Base-by-base conservation (phyloP, 2,113 vertebrate species). In the Dipodomys stephensi region DNA sequence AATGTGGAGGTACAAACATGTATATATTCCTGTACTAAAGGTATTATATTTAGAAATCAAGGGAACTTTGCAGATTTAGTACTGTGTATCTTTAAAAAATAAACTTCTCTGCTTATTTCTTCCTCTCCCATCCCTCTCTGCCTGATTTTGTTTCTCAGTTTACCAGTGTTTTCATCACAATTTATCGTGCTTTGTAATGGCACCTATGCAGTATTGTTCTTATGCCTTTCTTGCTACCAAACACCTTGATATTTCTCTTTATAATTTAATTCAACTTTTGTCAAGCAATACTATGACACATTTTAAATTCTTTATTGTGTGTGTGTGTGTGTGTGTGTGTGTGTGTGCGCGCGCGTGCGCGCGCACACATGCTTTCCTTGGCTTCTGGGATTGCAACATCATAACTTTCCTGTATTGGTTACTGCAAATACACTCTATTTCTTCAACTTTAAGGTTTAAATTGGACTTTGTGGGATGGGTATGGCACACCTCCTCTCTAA, bases 361-460 rank as follows among this genome's bases (percentile, higher is more conserved):
- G 35, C 35, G 35, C 35, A 35, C 35, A 35, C 35, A 35, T 62
- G 2, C 20, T 65, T 93, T 44, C 15, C 27, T 79, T 86, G 71
- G 93, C 79, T 76, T 89, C 27, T 78, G 44, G 11, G 4, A 90
- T 62, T 69, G 28, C 5, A 93, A 72, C 15, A 69, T 18, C 7
- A 78, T 13, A 87, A 67, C 44, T 71, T 92, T 57, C 12, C 30
- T 13, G 28, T 4, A 39, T 2, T 73, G 32, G 20, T 35, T 89
- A 74, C 32, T 32, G n/a, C 27, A 87, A 87, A 83, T 83, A 35
- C 6, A 46, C 25, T 87, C 6, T 2, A 67, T 87, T 89, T 91
- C 69, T 94, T 53, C 20, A 23, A 84, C 16, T 13, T 73, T n/a
- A 83, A 44, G 44, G 27, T 79, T 96, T 74, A 92, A 91, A 53